phyloP scores from a whole-genome alignment of 2,888 invertebrate genomes.

The Drosophila engyochracea region DNA sequence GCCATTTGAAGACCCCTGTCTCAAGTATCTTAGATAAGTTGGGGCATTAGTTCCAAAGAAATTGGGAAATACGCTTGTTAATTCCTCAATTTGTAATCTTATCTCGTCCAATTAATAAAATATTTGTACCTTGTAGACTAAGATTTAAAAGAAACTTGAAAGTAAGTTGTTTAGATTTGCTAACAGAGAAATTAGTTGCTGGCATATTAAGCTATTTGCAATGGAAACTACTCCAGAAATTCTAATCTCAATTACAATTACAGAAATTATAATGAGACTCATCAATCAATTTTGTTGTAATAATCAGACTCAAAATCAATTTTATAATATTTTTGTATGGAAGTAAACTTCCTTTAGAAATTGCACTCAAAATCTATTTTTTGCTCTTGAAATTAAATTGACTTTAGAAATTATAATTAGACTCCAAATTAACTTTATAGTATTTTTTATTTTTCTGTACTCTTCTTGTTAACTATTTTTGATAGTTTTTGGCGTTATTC shows the following conservation, averaged over 20 bases:
- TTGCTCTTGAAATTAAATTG: background rate
- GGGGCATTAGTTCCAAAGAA: background rate
- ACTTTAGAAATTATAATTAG: background rate
- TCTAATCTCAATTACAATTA: background rate
- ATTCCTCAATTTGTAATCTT: conserved; percentile 1
- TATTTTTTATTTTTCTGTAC: background rate
- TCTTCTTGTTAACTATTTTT: background rate
- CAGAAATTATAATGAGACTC: background rate
- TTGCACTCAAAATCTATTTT: background rate
- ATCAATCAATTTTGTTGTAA: background rate
- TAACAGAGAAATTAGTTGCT: background rate
- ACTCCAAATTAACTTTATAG: background rate
- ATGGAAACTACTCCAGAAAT: background rate
- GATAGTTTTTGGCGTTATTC: background rate
- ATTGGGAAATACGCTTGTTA: background rate
- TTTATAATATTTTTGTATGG: background rate
- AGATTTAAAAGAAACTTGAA: background rate
- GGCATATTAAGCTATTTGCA: background rate
- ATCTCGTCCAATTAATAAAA: background rate
- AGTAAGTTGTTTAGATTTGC: background rate
- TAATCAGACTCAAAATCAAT: background rate
- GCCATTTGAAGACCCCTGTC: background rate
- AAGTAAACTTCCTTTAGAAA: background rate
- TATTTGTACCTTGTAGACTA: background rate
- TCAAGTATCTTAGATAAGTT: background rate